phyloP scores from a whole-genome alignment of 1,140 invertebrate genomes.

The Lepidotrigona ventralis region DNA sequence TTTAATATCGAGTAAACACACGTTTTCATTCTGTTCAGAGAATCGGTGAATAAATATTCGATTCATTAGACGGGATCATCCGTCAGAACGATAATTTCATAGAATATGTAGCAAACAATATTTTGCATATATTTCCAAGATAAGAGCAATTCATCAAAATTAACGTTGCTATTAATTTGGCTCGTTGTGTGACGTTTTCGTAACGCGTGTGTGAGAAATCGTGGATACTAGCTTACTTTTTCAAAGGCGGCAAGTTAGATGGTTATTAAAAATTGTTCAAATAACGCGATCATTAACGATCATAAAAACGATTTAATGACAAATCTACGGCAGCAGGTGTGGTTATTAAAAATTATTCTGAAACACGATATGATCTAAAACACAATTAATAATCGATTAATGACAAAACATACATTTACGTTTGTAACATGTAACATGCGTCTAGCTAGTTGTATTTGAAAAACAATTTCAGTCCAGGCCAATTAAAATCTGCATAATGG shows the following conservation, averaged over 20 bases:
- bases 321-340: too few species aligned
- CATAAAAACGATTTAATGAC: too few species aligned
- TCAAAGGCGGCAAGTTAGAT: neutral
- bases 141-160: neutral
- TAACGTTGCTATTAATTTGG: neutral
- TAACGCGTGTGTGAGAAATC: neutral
- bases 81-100: neutral
- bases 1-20: too few species aligned
- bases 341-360: neutral
- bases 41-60: too few species aligned
- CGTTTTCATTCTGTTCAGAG: too few species aligned
- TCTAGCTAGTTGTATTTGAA: neutral
- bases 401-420: neutral
- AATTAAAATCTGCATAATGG: neutral
- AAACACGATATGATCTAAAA: neutral
- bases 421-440: neutral
- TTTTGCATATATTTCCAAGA: neutral
- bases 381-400: too few species aligned
- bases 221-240: neutral
- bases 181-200: neutral
- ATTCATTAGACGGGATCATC: too few species aligned
- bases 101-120: neutral
- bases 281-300: too few species aligned
- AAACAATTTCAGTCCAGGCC: too few species aligned
- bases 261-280: too few species aligned